Conservation (phyloP, 1,140 invertebrate genomes). For the Zaprionus lachaisei region DNA sequence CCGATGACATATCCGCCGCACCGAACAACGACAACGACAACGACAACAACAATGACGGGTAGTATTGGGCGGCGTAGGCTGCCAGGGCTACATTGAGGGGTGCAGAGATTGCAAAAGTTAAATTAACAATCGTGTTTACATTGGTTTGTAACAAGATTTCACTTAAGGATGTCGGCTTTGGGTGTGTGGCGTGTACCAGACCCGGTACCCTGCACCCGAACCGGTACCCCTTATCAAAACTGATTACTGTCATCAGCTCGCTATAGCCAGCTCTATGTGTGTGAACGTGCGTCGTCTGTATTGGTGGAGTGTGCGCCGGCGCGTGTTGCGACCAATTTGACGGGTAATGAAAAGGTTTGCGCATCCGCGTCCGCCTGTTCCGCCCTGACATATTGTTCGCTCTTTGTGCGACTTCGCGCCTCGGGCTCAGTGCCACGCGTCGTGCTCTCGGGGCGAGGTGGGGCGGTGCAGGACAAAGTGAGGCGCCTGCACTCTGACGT, state of each 20-base stretch:
- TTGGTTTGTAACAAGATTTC: conserved; percentile 85
- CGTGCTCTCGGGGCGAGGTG: conserved; percentile 47
- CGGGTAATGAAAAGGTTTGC: conserved; percentile 83
- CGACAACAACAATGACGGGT: background rate
- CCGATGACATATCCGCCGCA: conserved; percentile 66
- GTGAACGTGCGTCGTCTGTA: conserved; percentile 6
- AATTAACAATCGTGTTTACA: conserved; percentile 84
- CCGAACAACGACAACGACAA: conserved; percentile 10
- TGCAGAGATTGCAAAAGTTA: conserved; percentile 73
- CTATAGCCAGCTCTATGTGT: background rate
- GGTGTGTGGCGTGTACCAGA: conserved; percentile 30
- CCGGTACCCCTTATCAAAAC: conserved; percentile 65
- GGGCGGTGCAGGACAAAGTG: conserved; percentile 4
- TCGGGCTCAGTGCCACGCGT: conserved; percentile 72
- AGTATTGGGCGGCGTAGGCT: background rate
- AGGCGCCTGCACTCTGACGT: conserved; percentile 56
- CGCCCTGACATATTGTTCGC: conserved; percentile 65
- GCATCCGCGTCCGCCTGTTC: conserved; percentile 58
- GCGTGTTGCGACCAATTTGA: conserved; percentile 72
- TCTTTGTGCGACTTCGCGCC: conserved; percentile 76
- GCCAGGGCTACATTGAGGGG: conserved; percentile 12
- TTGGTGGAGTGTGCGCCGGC: conserved; percentile 71
- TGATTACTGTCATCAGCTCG: conserved; percentile 81
- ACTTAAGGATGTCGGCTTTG: conserved; percentile 83
- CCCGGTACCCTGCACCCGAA: conserved; percentile 46